Conservation (phyloP, 2,797 vertebrate species). For the Phalanger gymnotis region DNA sequence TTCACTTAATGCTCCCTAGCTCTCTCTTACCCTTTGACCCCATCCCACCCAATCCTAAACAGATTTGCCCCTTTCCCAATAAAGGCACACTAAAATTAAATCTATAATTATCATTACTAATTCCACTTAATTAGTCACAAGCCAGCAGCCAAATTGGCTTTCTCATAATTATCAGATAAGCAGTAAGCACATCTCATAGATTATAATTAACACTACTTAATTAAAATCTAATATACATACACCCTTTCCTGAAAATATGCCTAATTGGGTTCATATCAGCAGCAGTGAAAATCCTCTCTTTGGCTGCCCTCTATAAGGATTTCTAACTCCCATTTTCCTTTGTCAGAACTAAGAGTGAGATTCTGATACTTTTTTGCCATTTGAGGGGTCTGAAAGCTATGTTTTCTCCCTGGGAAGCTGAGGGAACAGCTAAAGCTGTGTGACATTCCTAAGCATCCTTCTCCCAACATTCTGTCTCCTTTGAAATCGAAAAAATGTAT, state of each 20-base stretch:
- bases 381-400: neutral
- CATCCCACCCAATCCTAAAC: conserved; percentile 45
- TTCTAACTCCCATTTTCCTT: conserved; percentile 46
- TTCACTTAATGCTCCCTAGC: neutral
- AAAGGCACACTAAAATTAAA: conserved; percentile 87
- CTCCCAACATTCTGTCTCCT: neutral
- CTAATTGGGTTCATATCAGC: conserved; percentile 85
- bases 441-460: neutral
- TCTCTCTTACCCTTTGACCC: conserved; percentile 31
- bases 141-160: conserved; percentile 90
- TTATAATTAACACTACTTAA: conserved; percentile 92
- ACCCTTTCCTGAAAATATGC: conserved; percentile 85
- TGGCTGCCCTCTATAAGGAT: conserved; percentile 58
- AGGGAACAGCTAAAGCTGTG: neutral
- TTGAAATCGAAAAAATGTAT: conserved; percentile 4
- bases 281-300: conserved; percentile 74
- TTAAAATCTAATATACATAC: conserved; percentile 90
- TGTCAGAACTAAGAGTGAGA: neutral
- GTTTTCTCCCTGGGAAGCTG: neutral
- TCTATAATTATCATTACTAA: conserved; percentile 91
- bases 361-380: neutral
- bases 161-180: conserved; percentile 91
- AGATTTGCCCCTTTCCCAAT: conserved; percentile 80
- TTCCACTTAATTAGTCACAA: conserved; percentile 91
- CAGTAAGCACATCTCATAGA: conserved; percentile 90